Base-by-base conservation (phyloP, 2,888 invertebrate genomes). In the Tenthredo mesomela region DNA sequence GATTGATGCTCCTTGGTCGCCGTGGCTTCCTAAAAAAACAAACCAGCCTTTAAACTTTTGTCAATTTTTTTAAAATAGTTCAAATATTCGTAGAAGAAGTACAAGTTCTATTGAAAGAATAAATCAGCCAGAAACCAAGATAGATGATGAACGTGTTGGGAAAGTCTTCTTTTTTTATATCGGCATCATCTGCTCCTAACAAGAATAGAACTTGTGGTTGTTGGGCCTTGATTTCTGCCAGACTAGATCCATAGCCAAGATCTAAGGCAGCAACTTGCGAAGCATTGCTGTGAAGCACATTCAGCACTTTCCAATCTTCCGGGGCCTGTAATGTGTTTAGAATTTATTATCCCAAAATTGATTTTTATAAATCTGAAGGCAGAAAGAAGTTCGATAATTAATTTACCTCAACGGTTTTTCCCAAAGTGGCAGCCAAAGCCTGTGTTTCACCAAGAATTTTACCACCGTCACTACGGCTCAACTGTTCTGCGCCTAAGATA, bases 231-330 rank as follows among this genome's bases (percentile, higher is more conserved):
- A 95, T 94, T 85, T 93, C 93, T 83, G 94, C 94, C 1, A 95
- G 94, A 7, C 98, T 97, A 0, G 98, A 95, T 88, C 95, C 95
- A 94, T 98, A 99, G 84, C 99, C 99, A 87, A 99, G 94, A 94
- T 99, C 99, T 85, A 99, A 94, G 3, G 99, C 99, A 18, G 98
- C 99, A 82, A 98, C 98, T 94, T 98, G 97, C 1, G 97, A 96
- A 10, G 98, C 98, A 86, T 97, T 98, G 90, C 97, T 96, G 91
- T 99, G 99, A 43, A 99, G 95, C 29, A 99, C 96, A 93, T 99
- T 99, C 90, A 99, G 95, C 1, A 99, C 96, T 94, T 97, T 96
- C 95, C 97, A 97, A 82, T 95, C 94, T 37, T 90, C 87, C 18
- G 93, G 91, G 88, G 92, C 89, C 93, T 94, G 86, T 54, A 85